Evolutionary conservation across 2,797 vertebrate genomes (phyloP), one percentile per base, ranked within the genome.

Genomic region (Crax fasciolata): DNA sequence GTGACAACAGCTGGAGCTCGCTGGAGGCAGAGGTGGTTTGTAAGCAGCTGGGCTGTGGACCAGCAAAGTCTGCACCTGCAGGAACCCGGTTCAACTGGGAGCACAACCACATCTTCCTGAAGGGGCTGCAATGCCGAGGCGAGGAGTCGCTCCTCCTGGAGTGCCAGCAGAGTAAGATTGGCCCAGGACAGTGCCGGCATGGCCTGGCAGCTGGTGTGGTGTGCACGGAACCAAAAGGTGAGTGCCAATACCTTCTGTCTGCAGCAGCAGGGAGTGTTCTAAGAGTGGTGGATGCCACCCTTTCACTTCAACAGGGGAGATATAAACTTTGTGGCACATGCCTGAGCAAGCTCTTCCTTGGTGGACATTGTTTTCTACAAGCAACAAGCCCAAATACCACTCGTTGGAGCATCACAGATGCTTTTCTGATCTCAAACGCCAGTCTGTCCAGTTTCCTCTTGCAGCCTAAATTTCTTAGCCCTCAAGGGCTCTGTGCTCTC

Each of bases 31-130:
- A 25, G 0, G 97, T 98, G 71, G 95, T 92, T 68, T 98, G 98
- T 92, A 91, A 52, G 38, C 94, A 97, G 65, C 58, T 97, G 96
- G 96, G 96, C 77, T 98, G 97, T 0, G 97, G 97, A 2, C 49
- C 55, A 2, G 90, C 84, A 10, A 49, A 28, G 35, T n/a, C 39
- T 0, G 70, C 2, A 0, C 79, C 66, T 0, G 0, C 12, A 0
- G 10, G 32, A 43, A 14, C 41, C 48, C 39, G 15, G 6, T 5
- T 20, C 10, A 12, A 38, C 2, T 52, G 1, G 1, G 73, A 5
- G 5, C 6, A 20, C 0, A 1, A 25, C 35, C 35, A 0, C 3
- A 3, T 4, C 12, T 18, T 92, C 11, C 57, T 89, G 51, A 68
- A 95, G 44, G 27, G 27, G 0, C 24, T 96, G 38, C 32, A 6